A percentile compares a stretch with the other conserved stretches of the same genome.
phyloP scores from a whole-genome alignment of 2,888 invertebrate genomes.

The Microctonus brassicae region DNA sequence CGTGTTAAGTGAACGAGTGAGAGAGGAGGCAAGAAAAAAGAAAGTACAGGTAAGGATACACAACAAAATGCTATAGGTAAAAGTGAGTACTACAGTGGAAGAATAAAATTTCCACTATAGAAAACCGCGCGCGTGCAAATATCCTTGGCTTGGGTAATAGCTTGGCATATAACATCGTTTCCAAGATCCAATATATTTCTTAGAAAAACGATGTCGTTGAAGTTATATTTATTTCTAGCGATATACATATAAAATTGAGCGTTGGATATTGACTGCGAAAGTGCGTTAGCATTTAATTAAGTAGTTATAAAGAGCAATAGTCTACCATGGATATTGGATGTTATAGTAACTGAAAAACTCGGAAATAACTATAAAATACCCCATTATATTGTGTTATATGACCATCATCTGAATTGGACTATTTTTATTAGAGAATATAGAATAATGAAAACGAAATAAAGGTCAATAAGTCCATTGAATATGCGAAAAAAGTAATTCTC shows the following conservation, averaged over 20 bases:
- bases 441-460: too few relatives aligned
- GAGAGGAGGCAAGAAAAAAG: not conserved
- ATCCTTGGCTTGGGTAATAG: not conserved
- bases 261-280: not conserved
- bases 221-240: not conserved
- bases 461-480: too few relatives aligned
- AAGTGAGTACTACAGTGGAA: not conserved
- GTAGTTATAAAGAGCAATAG: not conserved
- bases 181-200: conserved; percentile 10
- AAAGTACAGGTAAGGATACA: not conserved
- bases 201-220: not conserved
- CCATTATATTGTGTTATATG: not conserved
- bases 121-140: conserved; percentile 3
- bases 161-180: not conserved
- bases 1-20: not conserved
- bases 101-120: conserved; percentile 22
- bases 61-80: not conserved
- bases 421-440: too few relatives aligned
- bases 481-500: too few relatives aligned
- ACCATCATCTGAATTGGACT: not conserved
- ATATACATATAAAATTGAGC: too few relatives aligned
- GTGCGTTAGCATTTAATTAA: not conserved
- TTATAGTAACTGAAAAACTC: not conserved
- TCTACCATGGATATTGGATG: not conserved
- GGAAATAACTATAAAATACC: not conserved